A percentile compares a stretch with the other conserved stretches of the same genome.
Evolutionary conservation across 2,113 vertebrate species (phyloP).

Genomic region (Corapipo altera): DNA sequence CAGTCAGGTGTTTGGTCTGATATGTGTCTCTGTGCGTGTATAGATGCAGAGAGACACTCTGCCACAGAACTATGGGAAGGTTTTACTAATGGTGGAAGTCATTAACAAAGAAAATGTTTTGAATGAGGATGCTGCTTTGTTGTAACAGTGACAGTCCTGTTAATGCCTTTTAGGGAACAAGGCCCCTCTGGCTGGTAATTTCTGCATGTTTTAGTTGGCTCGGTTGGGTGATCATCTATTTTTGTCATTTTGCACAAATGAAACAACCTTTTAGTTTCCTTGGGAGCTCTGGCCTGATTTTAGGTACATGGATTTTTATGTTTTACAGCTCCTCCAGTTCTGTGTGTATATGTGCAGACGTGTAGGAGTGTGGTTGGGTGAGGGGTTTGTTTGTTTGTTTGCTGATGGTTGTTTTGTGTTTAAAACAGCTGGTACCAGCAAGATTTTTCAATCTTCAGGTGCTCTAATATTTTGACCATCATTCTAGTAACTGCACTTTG

Average conservation of each 20-base stretch:
- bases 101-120: conserved; percentile 42
- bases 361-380: not conserved
- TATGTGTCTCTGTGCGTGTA: fast-evolving
- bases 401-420: not conserved
- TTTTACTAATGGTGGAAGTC: not conserved
- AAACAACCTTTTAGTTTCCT: not conserved
- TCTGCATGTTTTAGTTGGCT: not conserved
- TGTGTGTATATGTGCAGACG: not conserved
- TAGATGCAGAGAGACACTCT: not conserved
- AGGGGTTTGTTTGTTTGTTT: not conserved
- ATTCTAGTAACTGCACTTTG: not conserved
- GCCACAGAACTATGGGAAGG: not conserved
- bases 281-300: not conserved
- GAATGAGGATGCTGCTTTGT: conserved; percentile 26
- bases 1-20: not conserved
- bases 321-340: not conserved
- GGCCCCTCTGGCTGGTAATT: not conserved
- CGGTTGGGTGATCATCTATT: not conserved
- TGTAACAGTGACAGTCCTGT: not conserved
- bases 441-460: not conserved
- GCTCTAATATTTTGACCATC: not conserved
- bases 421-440: not conserved
- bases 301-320: not conserved
- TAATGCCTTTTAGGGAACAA: conserved; percentile 8
- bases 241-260: not conserved